Evolutionary conservation across 2,888 invertebrate genomes (phyloP).

Genomic region (Sycophila texana): DNA sequence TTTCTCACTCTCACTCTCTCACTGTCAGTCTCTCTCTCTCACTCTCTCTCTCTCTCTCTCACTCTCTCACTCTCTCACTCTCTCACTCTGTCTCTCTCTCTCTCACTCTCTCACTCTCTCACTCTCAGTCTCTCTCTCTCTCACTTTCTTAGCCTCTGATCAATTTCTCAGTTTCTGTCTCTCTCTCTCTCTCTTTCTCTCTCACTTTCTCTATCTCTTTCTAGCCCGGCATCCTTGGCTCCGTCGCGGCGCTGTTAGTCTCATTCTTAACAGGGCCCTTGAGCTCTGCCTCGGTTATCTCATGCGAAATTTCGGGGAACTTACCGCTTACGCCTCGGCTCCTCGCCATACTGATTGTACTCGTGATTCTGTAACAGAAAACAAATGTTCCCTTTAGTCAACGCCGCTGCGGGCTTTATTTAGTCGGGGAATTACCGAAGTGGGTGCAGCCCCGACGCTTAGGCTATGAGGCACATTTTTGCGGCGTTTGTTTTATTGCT

Average conservation of each 20-base stretch:
- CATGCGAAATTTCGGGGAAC: constrained; percentile 10
- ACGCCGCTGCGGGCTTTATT: too few species aligned
- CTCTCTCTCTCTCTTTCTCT: constrained; percentile 1
- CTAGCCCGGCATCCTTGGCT: background rate
- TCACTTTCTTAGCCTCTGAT: background rate
- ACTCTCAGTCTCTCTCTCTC: constrained; percentile 33
- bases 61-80: constrained; percentile 10
- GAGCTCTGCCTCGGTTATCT: background rate
- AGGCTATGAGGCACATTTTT: too few species aligned
- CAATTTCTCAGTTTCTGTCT: background rate
- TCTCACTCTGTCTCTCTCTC: background rate
- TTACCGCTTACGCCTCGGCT: constrained; percentile 75
- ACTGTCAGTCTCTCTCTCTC: background rate
- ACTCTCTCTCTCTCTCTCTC: constrained; percentile 8
- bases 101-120: constrained; percentile 1
- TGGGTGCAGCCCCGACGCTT: too few species aligned
- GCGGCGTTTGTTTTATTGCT: too few species aligned
- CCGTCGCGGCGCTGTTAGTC: background rate
- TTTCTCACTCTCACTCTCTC: background rate
- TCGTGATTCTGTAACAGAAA: constrained; percentile 73
- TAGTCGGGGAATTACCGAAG: too few species aligned
- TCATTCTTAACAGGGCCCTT: background rate
- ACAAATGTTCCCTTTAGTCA: constrained; percentile 9
- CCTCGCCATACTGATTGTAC: constrained; percentile 74
- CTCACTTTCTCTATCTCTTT: constrained; percentile 5